Conservation (phyloP, 2,113 vertebrate species). For the Carassius auratus region DNA sequence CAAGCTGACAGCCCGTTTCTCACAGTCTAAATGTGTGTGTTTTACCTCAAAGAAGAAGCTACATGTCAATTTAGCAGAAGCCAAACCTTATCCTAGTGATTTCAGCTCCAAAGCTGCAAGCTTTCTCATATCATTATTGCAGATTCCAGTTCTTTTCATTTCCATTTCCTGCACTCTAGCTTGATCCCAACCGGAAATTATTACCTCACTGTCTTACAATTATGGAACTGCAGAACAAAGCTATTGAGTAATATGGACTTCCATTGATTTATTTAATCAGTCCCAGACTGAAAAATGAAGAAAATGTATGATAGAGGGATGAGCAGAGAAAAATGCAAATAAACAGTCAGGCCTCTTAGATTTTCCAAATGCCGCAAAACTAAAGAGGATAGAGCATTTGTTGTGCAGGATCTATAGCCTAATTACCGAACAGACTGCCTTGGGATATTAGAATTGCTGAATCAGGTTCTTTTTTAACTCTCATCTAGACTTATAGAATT, state of each 20-base stretch:
- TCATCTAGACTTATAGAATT: not conserved
- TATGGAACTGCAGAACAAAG: slow-evolving; percentile 21
- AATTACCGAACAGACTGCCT: not conserved
- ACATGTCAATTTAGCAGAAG: not conserved
- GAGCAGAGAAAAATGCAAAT: not conserved
- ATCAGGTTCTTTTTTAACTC: not conserved
- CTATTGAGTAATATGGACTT: slow-evolving; percentile 28
- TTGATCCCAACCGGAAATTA: slow-evolving; percentile 10
- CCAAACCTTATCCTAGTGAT: not conserved
- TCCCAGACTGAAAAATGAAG: not conserved
- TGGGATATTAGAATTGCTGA: slow-evolving; percentile 10
- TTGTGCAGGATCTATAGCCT: not conserved
- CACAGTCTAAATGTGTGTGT: not conserved
- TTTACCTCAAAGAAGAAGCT: not conserved
- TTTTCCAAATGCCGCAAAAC: not conserved
- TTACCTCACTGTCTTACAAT: not conserved
- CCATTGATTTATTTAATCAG: slow-evolving; percentile 15
- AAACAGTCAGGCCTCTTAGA: not conserved
- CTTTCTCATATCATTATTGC: slow-evolving; percentile 7
- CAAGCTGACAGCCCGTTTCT: not conserved
- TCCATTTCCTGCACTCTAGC: slow-evolving; percentile 24
- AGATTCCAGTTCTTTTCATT: slow-evolving; percentile 9
- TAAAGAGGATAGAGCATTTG: not conserved
- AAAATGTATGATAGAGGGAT: not conserved
- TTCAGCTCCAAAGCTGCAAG: not conserved